Conservation (phyloP, 53 echinoderm and acorn worm genomes). For the Paracentrotus lividus region DNA sequence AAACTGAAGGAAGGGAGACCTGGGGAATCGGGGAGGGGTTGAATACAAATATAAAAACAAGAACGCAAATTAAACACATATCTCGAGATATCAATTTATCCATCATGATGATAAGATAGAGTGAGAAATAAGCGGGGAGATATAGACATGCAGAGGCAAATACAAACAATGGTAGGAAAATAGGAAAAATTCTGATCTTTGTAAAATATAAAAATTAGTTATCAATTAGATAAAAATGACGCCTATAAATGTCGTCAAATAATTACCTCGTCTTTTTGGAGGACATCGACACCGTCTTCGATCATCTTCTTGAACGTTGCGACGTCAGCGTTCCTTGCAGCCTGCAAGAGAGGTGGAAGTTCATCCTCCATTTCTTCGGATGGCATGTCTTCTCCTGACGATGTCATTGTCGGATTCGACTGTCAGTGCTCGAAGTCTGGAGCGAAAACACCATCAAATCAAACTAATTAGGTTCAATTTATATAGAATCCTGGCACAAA, state of each 20-base stretch:
- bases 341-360: conserved; percentile 77
- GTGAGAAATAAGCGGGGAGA: background rate
- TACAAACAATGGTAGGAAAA: background rate
- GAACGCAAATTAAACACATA: no score
- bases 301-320: conserved; percentile 82
- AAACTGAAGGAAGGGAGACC: no score
- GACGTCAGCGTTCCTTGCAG: conserved; percentile 84
- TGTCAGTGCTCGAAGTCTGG: background rate
- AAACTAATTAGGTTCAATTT: no score
- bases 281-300: conserved; percentile 81
- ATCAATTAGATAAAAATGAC: no score
- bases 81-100: no score
- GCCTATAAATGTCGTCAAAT: background rate
- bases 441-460: background rate
- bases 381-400: conserved; percentile 53
- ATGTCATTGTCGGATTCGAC: background rate
- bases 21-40: no score
- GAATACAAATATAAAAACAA: no score
- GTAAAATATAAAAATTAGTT: no score
- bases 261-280: conserved; percentile 85
- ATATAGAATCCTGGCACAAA: no score
- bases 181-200: background rate
- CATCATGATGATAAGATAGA: no score
- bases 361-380: conserved; percentile 72
- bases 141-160: background rate